Base-by-base conservation (phyloP, 2,888 invertebrate genomes). In the Mamestra brassicae region DNA sequence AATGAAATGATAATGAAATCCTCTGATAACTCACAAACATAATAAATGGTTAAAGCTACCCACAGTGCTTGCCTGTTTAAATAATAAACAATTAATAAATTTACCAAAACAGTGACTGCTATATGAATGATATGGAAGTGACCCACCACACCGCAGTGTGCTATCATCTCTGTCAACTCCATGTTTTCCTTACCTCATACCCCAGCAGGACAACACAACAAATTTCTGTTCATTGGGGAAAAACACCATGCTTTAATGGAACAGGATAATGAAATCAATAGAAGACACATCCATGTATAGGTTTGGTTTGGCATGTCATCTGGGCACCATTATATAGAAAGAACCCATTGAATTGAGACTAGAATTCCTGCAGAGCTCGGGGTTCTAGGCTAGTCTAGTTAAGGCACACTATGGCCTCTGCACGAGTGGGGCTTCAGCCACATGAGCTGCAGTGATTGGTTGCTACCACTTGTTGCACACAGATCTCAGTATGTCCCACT, bases 331-430 rank as follows among this genome's bases (percentile, higher is more conserved):
- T 52, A 45, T 61, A 47, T 36, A 47, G 42, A 63, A 45, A 54
- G 36, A 63, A 45, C 34, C 47, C 3, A 66, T n/a, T 34, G 11
- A 54, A 34, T 68, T 17, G 15, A 45, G 17, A 42, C 15, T 62
- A n/a, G 0, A 17, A 15, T 63, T n/a, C 17, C 4, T 60, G 26
- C 50, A 50, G 34, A 50, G 38, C 8, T 1, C 13, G 13, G 0
- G 11, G 11, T 38, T 62, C 11, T 65, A 54, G 38, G 17, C 52
- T 58, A 58, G 55, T 38, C 36, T 58, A 34, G 13, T 62, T 26
- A 52, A 47, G 58, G 54, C 13, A 57, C n/a, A 57, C 42, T 62
- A 57, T 61, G 75, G 81, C 65, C 52, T 75, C 68, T 57, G n/a
- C 6, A 47, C 17, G 5, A 34, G 55, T 47, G 36, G 60, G 75